Base-by-base conservation (phyloP, 2,113 vertebrate species). In the Heterotis niloticus region DNA sequence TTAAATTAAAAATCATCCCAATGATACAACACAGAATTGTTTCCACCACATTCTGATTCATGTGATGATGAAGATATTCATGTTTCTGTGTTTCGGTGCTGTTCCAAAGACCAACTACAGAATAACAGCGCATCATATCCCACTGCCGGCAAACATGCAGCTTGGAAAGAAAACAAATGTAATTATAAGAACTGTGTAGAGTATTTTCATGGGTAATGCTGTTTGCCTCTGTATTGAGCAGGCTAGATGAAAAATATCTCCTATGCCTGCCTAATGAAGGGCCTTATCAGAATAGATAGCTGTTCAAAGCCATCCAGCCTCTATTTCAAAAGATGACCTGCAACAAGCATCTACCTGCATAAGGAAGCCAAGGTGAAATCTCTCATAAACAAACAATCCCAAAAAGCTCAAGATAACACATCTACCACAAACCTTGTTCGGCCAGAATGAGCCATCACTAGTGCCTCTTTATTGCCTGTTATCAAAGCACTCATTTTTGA, bases 11-110 rank as follows among this genome's bases (percentile, higher is more conserved):
- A 62, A 64, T 57, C 4, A 28, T 23, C 2, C 23, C 64, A n/a
- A 12, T 75, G 26, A 75, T 44, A 26, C 56, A 28, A 60, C 57
- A 26, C 56, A 75, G n/a, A 75, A 59, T 75, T 57, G 54, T 72
- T 24, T 72, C 44, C 16, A 62, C 1, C 3, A 54, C 51, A 54
- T 72, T 54, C 70, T 13, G 14, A 57, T 26, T 59, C 71, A 28
- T n/a, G 9, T 14, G 24, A 74, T n/a, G 54, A 59, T 74, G 26
- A 44, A 44, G 34, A 7, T 44, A 4, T 44, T 44, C 34, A 44
- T 44, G 34, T 7, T 4, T 44, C 34, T 44, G 7, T 70, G 18
- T 72, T 24, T 10, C 26, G 13, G n/a, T 57, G n/a, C 7, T 51
- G n/a, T 26, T 74, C 24, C 24, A 23, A 57, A 51, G 9, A n/a